Conservation (phyloP, 2,113 vertebrate genomes). For the Ceuthmochares aereus region DNA sequence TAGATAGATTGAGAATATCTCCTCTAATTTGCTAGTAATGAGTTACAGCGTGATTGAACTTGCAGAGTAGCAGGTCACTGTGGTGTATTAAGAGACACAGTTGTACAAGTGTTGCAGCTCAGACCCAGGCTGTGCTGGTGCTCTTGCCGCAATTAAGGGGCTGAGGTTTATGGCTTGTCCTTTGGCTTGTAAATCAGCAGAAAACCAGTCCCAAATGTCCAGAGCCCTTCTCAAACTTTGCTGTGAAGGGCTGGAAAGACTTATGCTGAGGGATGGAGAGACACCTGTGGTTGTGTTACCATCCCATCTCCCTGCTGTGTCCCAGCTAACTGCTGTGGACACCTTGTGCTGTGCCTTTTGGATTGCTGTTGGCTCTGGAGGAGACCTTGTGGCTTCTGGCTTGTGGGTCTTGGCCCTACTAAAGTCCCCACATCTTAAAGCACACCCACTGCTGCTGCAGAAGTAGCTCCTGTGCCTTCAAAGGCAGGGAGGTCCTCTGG, state of each 20-base stretch:
- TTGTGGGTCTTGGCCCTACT: background rate
- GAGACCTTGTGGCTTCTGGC: background rate
- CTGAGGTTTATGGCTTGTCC: background rate
- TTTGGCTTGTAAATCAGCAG: background rate
- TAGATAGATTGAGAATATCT: too few relatives aligned
- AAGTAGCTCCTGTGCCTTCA: background rate
- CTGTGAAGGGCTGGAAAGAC: background rate
- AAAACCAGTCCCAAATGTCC: background rate
- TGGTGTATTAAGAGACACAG: accelerated
- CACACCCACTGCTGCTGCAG: accelerated
- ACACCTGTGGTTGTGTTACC: accelerated
- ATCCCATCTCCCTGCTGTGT: background rate
- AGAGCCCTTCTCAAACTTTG: background rate
- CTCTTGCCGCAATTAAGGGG: background rate
- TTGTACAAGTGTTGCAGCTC: background rate
- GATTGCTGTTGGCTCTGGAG: background rate
- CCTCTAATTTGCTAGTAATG: background rate
- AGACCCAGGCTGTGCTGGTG: background rate
- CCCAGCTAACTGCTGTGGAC: background rate
- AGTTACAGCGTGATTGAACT: background rate
- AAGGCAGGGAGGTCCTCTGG: background rate
- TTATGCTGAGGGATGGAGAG: background rate
- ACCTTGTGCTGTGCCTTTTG: accelerated
- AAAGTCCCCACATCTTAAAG: accelerated
- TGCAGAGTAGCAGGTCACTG: background rate